These are phyloP conservation scores for Anoplopoma fimbria DNA, from an alignment of 2,113 vertebrate genomes.

Conservation along the genomic window DNA sequence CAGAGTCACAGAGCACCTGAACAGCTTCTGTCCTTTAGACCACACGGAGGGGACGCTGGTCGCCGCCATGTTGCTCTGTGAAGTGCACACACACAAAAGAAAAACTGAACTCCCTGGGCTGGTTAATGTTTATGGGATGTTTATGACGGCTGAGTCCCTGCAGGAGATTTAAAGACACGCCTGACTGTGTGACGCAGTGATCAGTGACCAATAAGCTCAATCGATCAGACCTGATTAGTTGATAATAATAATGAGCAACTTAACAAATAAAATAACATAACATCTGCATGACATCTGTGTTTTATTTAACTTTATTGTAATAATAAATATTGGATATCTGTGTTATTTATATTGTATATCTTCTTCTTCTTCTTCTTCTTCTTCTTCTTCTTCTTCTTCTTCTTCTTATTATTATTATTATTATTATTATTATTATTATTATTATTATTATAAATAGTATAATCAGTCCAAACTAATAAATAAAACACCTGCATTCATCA, in stretches of 20 bases:
- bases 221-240: conserved; percentile 41
- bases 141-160: conserved; percentile 15
- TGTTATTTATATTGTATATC: no score
- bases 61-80: conserved; percentile 69
- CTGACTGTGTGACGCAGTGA: conserved; percentile 34
- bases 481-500: no score
- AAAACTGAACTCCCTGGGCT: no score
- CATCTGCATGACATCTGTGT: background rate
- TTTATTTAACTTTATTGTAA: background rate
- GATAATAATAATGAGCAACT: background rate
- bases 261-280: no score
- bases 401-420: no score
- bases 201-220: conserved; percentile 8
- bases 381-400: no score
- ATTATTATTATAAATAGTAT: no score
- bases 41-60: background rate
- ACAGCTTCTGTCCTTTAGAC: conserved; percentile 19
- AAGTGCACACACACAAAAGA: background rate
- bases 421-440: no score
- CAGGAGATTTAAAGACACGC: conserved; percentile 38
- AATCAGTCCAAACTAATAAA: no score
- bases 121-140: conserved; percentile 75
- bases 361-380: no score
- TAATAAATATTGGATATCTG: no score
- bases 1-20: conserved; percentile 31